A percentile compares a stretch with the other conserved stretches of the same genome.
Evolutionary conservation across 2,888 invertebrate genomes (phyloP).

Genomic region (Hydropsyche betteni): DNA sequence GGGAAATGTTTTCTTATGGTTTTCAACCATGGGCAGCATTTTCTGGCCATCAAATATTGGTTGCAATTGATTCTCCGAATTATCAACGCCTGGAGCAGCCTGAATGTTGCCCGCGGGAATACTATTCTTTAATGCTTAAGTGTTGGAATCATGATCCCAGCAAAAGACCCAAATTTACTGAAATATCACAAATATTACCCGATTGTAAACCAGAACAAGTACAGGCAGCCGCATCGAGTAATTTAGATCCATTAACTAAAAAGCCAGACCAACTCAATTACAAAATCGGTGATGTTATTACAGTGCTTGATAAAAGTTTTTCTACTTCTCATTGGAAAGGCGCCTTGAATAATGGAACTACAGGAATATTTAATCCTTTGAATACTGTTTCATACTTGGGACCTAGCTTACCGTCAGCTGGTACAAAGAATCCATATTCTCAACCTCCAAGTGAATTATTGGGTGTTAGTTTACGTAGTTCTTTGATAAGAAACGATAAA

Average conservation of each 20-base stretch:
- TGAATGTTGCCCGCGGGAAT: constrained; percentile 93
- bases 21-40: constrained; percentile 98
- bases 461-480: constrained; percentile 52
- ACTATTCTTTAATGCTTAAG: constrained; percentile 90
- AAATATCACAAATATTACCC: constrained; percentile 79
- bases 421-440: constrained; percentile 31
- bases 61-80: constrained; percentile 93
- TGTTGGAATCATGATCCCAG: constrained; percentile 96
- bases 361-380: constrained; percentile 91
- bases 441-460: not conserved
- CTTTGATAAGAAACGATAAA: constrained; percentile 65
- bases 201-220: constrained; percentile 93
- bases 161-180: constrained; percentile 89
- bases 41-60: constrained; percentile 92
- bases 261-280: constrained; percentile 80
- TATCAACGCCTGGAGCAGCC: constrained; percentile 91
- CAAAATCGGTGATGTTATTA: constrained; percentile 89
- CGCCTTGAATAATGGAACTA: constrained; percentile 85
- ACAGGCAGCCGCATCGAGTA: constrained; percentile 72
- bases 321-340: constrained; percentile 88
- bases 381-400: constrained; percentile 89
- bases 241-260: constrained; percentile 63
- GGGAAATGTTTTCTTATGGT: constrained; percentile 99
- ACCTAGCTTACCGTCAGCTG: constrained; percentile 55
- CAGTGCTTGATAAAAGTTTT: constrained; percentile 85